Evolutionary conservation across 2,888 invertebrate species (phyloP).

Genomic region (Plutella xylostella): DNA sequence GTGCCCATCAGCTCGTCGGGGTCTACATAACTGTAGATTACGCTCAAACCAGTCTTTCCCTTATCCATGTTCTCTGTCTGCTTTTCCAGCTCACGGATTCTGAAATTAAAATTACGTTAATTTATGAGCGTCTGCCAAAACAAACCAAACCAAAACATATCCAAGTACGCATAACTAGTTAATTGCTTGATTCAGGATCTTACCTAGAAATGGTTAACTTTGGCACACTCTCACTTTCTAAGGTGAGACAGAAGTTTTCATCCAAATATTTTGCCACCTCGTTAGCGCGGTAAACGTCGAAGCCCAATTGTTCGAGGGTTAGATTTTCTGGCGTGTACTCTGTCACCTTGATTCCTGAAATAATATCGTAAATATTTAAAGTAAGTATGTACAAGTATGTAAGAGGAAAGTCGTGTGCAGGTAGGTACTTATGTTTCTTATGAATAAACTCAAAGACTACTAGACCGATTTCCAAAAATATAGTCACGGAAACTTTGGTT

Average conservation of each 20-base stretch:
- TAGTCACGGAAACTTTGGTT: no score
- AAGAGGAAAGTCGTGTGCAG: not conserved
- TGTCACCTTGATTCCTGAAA: not conserved
- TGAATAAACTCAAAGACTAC: not conserved
- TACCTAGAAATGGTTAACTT: not conserved
- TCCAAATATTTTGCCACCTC: not conserved
- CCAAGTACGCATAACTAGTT: no score
- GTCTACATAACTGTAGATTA: not conserved
- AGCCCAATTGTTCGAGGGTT: not conserved
- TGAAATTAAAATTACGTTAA: no score
- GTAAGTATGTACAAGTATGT: not conserved
- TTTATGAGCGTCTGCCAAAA: no score
- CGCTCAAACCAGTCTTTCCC: not conserved
- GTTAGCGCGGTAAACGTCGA: not conserved
- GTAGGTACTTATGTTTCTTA: not conserved
- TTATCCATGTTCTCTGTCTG: not conserved
- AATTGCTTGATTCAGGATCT: no score
- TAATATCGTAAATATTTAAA: not conserved
- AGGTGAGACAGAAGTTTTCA: not conserved
- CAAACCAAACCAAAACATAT: no score
- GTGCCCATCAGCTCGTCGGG: not conserved
- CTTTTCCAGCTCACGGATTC: not conserved
- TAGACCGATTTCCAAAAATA: not conserved
- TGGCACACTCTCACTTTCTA: not conserved
- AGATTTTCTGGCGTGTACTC: not conserved